These are phyloP conservation scores for Suncus etruscus DNA, from an alignment of 2,113 vertebrate species.

Conservation along the genomic window DNA sequence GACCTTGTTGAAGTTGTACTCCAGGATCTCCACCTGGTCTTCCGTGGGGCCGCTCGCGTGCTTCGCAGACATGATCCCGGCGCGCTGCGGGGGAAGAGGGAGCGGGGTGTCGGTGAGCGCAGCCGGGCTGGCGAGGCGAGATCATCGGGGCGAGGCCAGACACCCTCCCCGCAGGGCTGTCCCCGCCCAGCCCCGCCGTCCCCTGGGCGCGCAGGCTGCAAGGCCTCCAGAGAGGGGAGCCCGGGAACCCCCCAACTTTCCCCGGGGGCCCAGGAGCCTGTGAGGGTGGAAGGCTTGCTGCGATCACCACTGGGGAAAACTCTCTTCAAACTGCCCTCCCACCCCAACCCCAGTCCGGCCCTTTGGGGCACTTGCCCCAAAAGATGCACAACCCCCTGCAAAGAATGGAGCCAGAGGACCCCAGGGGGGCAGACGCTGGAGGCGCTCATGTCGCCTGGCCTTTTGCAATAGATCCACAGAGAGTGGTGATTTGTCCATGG, in stretches of 20 bases:
- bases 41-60: conserved; percentile 82
- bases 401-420: not conserved
- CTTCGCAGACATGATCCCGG: conserved; percentile 81
- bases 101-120: not conserved
- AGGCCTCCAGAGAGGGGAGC: not conserved
- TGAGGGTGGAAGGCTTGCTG: not conserved
- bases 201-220: not conserved
- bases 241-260: not conserved
- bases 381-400: not conserved
- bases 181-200: not conserved
- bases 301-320: not conserved
- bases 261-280: not conserved
- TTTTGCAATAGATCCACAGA: not conserved
- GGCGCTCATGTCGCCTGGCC: not conserved
- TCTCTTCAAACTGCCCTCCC: too few species aligned
- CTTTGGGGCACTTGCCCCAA: not conserved
- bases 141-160: not conserved
- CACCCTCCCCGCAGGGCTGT: not conserved
- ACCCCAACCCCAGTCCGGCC: not conserved
- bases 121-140: not conserved
- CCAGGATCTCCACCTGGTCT: conserved; percentile 89
- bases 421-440: not conserved
- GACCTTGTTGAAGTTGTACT: conserved; percentile 88
- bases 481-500: not conserved
- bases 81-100: not conserved